A percentile compares a stretch with the other conserved stretches of the same genome.
phyloP scores from a whole-genome alignment of 2,113 vertebrate genomes.

The Clarias gariepinus region DNA sequence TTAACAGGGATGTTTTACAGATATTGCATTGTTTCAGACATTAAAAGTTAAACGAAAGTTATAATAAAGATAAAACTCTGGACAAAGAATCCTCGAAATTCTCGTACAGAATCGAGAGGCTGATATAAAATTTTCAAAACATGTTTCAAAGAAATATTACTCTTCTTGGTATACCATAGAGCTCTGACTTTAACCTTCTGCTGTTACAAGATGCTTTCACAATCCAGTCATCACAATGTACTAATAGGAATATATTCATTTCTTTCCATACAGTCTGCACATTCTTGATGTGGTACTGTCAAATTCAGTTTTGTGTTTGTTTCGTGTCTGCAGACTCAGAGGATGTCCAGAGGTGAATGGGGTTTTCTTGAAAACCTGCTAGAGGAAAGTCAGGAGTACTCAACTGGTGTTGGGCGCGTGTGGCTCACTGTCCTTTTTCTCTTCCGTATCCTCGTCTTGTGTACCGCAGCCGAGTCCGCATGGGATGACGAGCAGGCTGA shows the following conservation, averaged over 20 bases:
- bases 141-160: background rate
- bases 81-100: background rate
- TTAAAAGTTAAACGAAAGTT: background rate
- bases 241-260: background rate
- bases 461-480: slow-evolving; percentile 86
- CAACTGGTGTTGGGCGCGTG: slow-evolving; percentile 85
- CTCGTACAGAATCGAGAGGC: background rate
- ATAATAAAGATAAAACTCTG: background rate
- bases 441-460: slow-evolving; percentile 92
- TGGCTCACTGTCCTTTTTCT: slow-evolving; percentile 96
- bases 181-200: background rate
- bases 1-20: too few relatives aligned
- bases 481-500: slow-evolving; percentile 94
- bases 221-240: background rate
- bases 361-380: slow-evolving; percentile 91
- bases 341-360: slow-evolving; percentile 92
- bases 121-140: background rate
- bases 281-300: background rate
- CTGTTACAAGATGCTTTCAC: background rate
- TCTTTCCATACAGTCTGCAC: background rate
- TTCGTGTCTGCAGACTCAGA: slow-evolving; percentile 63
- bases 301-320: slow-evolving; percentile 2
- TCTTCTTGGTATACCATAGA: background rate
- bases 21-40: too few relatives aligned
- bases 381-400: slow-evolving; percentile 93